Percentiles rank a stretch among this genome's conserved stretches.
Evolutionary conservation across 2,797 vertebrate species (phyloP).

Genomic region (Anas acuta): DNA sequence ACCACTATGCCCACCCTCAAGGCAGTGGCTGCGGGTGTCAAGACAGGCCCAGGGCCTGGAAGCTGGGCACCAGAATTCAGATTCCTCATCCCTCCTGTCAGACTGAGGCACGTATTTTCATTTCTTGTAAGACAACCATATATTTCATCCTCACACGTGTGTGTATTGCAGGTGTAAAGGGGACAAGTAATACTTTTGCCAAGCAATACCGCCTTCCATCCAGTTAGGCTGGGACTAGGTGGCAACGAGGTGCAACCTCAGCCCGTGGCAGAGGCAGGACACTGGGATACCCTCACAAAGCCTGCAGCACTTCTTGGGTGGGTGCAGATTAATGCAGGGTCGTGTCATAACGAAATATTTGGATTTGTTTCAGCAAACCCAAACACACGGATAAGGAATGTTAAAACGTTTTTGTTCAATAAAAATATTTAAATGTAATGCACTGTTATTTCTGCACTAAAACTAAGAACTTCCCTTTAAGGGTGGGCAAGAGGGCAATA

Average conservation of each 20-base stretch:
- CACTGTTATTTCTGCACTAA: background rate
- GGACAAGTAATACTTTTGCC: background rate
- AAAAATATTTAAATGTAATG: background rate
- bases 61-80: background rate
- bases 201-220: background rate
- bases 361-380: background rate
- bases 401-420: slow-evolving; percentile 8
- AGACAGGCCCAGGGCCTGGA: background rate
- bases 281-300: background rate
- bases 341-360: background rate
- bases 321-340: background rate
- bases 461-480: background rate
- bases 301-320: background rate
- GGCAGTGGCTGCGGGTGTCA: background rate
- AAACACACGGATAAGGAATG: background rate
- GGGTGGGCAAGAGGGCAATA: background rate
- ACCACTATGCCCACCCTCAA: background rate
- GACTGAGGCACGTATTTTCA: background rate
- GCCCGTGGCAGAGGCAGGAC: background rate
- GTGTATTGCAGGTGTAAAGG: accelerated
- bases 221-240: background rate
- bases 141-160: background rate
- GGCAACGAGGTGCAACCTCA: background rate
- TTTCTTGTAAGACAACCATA: background rate
- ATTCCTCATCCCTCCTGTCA: background rate